Evolutionary conservation across 2,113 vertebrate genomes (phyloP).

Genomic region (Phrynosoma blainvillii): DNA sequence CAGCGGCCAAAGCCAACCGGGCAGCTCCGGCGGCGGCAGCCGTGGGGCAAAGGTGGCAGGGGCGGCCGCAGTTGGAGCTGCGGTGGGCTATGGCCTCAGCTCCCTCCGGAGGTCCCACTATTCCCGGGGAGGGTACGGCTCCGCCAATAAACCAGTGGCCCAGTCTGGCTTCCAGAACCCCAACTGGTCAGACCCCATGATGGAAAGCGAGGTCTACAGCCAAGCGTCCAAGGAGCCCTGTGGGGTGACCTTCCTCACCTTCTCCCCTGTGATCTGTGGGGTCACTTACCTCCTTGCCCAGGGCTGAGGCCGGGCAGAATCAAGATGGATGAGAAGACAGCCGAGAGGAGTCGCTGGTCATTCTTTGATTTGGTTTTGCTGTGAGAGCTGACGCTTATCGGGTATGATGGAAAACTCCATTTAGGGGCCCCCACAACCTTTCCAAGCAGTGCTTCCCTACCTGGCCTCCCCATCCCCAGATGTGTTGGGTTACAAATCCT

Average conservation of each 20-base stretch:
- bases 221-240: background rate
- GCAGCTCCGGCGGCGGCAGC: conserved; percentile 59
- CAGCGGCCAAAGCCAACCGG: conserved; percentile 19
- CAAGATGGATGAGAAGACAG: too few species aligned
- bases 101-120: conserved; percentile 69
- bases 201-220: background rate
- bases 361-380: background rate
- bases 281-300: background rate
- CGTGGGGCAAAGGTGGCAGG: conserved; percentile 74
- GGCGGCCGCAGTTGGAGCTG: conserved; percentile 74
- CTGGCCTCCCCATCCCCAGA: too few species aligned
- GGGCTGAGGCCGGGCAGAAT: background rate
- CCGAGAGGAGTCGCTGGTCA: too few species aligned
- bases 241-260: background rate
- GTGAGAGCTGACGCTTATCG: background rate
- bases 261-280: background rate
- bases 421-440: too few species aligned
- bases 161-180: conserved; percentile 18
- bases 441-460: too few species aligned
- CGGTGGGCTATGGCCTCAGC: conserved; percentile 75
- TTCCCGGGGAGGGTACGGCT: background rate
- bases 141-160: background rate
- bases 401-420: too few species aligned
- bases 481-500: too few species aligned
- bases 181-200: background rate